A percentile compares a stretch with the other conserved stretches of the same genome.
These are phyloP conservation scores for Amitus sp. DNA, from an alignment of 2,888 invertebrate genomes.

Conservation along the genomic window DNA sequence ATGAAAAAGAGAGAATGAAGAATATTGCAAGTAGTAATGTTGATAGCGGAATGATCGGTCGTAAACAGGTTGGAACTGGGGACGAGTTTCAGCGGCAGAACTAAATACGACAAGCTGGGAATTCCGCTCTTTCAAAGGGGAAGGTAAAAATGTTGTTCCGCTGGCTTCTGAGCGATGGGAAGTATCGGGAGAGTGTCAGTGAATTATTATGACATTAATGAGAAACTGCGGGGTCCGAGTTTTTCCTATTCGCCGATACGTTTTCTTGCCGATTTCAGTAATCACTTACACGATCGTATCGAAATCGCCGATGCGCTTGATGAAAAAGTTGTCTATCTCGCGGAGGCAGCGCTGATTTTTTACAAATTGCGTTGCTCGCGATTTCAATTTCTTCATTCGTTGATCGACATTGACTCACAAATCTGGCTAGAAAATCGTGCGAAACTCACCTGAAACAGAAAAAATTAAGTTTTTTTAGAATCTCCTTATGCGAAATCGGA, in stretches of 20 bases:
- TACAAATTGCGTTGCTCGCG: neutral
- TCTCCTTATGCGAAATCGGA: neutral
- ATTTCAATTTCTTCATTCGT: slow-evolving; percentile 1
- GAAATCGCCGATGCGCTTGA: slow-evolving; percentile 2
- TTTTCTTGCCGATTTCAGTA: slow-evolving; percentile 38
- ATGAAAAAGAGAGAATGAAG: neutral
- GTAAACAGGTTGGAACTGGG: slow-evolving; percentile 56
- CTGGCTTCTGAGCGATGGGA: slow-evolving; percentile 33
- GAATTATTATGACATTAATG: slow-evolving; percentile 54
- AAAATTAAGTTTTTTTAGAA: neutral
- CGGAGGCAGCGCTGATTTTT: neutral
- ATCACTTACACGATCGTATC: slow-evolving; percentile 41
- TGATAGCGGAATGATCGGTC: slow-evolving; percentile 56
- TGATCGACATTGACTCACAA: neutral
- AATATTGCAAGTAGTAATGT: slow-evolving; percentile 45
- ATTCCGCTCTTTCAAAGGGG: slow-evolving; percentile 48
- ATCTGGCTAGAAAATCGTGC: neutral
- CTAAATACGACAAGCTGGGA: slow-evolving; percentile 27
- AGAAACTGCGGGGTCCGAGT: slow-evolving; percentile 22
- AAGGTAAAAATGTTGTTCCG: slow-evolving; percentile 40
- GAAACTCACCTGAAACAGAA: slow-evolving; percentile 16
- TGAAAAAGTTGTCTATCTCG: slow-evolving; percentile 1
- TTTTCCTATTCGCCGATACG: slow-evolving; percentile 9
- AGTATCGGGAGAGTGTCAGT: slow-evolving; percentile 33
- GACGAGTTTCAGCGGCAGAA: slow-evolving; percentile 44